Evolutionary conservation across 2,113 vertebrate species (phyloP).

Genomic region (Rhagologus leucostigma): DNA sequence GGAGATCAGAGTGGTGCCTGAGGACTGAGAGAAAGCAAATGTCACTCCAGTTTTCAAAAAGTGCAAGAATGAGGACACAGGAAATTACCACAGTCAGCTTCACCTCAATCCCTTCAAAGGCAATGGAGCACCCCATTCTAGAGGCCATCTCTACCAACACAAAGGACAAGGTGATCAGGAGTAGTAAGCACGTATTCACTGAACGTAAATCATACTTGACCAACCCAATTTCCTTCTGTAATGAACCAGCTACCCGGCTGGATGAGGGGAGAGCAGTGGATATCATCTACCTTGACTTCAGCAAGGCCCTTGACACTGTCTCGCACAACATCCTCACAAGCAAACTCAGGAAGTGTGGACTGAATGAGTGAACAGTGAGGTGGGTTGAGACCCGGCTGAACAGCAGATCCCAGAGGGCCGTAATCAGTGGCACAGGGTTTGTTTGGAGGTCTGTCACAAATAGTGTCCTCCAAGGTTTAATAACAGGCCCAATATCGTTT

Average conservation of each 20-base stretch:
- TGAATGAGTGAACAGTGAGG: background rate
- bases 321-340: fast-evolving
- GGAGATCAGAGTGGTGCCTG: background rate
- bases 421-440: no score
- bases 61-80: background rate
- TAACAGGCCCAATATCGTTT: background rate
- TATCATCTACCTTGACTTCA: background rate
- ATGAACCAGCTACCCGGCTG: background rate
- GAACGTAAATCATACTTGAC: background rate
- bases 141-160: background rate
- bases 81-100: background rate
- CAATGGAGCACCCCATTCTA: fast-evolving
- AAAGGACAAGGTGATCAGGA: background rate
- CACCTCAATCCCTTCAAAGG: background rate
- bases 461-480: background rate
- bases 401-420: fast-evolving
- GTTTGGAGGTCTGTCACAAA: background rate
- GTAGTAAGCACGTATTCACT: background rate
- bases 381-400: background rate
- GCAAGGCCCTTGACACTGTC: background rate
- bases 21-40: background rate
- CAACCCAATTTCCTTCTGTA: fast-evolving
- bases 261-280: background rate
- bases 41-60: background rate
- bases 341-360: fast-evolving